phyloP scores from a whole-genome alignment of 2,113 vertebrate species.

The Phalacrocorax brasilianus region DNA sequence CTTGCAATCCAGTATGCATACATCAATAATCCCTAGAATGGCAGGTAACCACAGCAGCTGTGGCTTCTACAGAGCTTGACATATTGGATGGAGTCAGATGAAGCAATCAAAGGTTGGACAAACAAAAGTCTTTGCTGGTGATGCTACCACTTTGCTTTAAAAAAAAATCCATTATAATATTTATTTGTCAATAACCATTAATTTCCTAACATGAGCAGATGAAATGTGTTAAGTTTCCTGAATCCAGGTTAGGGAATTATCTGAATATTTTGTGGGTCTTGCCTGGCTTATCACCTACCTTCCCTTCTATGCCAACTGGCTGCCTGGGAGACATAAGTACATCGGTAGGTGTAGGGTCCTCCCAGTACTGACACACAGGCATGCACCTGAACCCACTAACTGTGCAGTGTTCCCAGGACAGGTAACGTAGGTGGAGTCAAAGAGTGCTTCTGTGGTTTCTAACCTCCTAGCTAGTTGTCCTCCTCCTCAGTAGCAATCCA shows the following conservation, averaged over 20 bases:
- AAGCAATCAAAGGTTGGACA: background rate
- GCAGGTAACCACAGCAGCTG: background rate
- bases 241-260: background rate
- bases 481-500: background rate
- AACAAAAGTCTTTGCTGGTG: background rate
- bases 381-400: background rate
- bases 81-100: background rate
- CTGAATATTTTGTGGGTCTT: background rate
- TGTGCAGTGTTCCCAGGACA: background rate
- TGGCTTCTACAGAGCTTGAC: background rate
- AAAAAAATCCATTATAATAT: background rate
- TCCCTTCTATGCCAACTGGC: background rate
- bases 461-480: background rate
- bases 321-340: background rate
- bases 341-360: accelerated
- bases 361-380: background rate
- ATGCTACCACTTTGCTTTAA: background rate
- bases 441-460: background rate
- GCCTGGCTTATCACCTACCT: background rate
- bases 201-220: background rate
- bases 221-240: background rate
- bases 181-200: background rate
- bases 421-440: background rate
- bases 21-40: background rate
- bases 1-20: background rate